phyloP scores from a whole-genome alignment of 2,113 vertebrate genomes.

The Gorsachius goisagi region DNA sequence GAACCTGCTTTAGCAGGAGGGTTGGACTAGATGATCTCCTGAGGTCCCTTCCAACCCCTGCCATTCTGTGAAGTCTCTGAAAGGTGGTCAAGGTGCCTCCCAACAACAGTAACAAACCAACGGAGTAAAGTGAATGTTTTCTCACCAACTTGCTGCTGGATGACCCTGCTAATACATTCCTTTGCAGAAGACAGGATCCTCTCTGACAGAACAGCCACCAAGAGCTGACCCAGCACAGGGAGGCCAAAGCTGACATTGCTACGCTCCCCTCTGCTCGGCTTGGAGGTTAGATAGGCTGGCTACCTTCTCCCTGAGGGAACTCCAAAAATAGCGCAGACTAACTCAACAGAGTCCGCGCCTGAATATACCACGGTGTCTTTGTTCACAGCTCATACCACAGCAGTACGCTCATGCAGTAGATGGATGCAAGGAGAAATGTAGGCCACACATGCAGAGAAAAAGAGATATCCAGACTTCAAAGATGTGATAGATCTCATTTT shows the following conservation, averaged over 20 bases:
- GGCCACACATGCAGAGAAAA: neutral
- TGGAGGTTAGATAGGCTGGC: neutral
- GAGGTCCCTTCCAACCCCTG: no score
- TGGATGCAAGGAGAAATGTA: neutral
- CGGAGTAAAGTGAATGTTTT: neutral
- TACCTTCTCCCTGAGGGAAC: neutral
- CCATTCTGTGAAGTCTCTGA: neutral
- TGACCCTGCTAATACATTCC: neutral
- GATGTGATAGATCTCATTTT: neutral
- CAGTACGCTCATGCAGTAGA: fast-evolving
- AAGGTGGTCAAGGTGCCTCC: neutral
- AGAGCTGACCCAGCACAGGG: neutral
- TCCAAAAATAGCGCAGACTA: neutral
- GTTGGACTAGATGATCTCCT: no score
- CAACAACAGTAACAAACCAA: neutral
- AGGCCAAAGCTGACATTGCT: neutral
- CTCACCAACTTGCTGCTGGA: neutral
- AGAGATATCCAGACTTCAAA: neutral
- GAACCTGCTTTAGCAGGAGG: no score
- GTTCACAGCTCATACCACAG: neutral
- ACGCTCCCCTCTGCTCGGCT: neutral
- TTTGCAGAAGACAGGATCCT: neutral
- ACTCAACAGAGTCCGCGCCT: neutral
- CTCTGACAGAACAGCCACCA: neutral
- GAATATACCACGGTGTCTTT: neutral